These are phyloP conservation scores for Caenorhabditis drosophilae DNA, from an alignment of 2,888 invertebrate genomes.

Conservation along the genomic window DNA sequence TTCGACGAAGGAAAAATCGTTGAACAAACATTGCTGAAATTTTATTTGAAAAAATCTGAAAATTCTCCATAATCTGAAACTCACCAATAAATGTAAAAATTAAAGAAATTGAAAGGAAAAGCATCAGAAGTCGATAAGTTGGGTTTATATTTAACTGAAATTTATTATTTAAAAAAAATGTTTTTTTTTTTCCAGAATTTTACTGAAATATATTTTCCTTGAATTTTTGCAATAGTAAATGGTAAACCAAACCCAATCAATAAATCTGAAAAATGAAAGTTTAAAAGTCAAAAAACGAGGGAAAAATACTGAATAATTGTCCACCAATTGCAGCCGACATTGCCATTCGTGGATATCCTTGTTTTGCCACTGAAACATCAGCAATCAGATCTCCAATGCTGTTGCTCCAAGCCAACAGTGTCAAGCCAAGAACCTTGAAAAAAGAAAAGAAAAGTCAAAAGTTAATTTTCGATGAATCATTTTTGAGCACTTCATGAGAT, in stretches of 20 bases:
- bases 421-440: constrained; percentile 74
- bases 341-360: constrained; percentile 77
- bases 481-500: constrained; percentile 42
- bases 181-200: background rate
- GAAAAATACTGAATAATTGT: constrained; percentile 75
- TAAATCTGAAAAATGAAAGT: constrained; percentile 46
- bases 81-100: constrained; percentile 25
- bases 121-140: constrained; percentile 32
- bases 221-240: constrained; percentile 54
- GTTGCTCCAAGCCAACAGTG: constrained; percentile 77
- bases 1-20: constrained; percentile 18
- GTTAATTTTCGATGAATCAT: background rate
- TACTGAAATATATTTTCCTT: constrained; percentile 54
- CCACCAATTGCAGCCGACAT: constrained; percentile 78
- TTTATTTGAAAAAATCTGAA: background rate
- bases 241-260: constrained; percentile 63
- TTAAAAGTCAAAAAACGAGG: background rate
- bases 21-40: constrained; percentile 34
- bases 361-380: constrained; percentile 75
- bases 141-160: constrained; percentile 37
- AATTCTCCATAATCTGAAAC: too few relatives aligned
- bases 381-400: constrained; percentile 76
- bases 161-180: background rate
- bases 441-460: background rate
- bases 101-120: constrained; percentile 30